Conservation (phyloP, 2,797 vertebrate species). For the Dallia pectoralis region DNA sequence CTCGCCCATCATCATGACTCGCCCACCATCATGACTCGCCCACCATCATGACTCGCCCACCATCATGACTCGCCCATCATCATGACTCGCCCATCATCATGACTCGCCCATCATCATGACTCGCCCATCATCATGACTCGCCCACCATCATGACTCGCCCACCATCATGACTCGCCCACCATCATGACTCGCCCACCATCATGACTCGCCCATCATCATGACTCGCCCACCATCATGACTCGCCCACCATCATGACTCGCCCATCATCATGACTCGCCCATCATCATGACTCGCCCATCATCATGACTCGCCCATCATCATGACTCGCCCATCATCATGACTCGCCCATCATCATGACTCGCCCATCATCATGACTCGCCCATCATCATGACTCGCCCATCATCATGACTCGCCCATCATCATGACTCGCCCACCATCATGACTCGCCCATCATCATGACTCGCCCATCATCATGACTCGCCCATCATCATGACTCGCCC, state of each 20-base stretch:
- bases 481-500: conserved; percentile 10
- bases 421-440: conserved; percentile 19
- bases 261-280: conserved; percentile 8
- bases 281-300: conserved; percentile 21
- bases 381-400: conserved; percentile 22
- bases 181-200: no score
- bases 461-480: conserved; percentile 18
- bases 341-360: conserved; percentile 27
- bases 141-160: conserved; percentile 23
- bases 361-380: conserved; percentile 7
- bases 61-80: no score
- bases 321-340: conserved; percentile 20
- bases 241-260: conserved; percentile 25
- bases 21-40: conserved; percentile 25
- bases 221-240: no score
- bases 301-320: conserved; percentile 15
- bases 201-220: conserved; percentile 19
- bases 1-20: conserved; percentile 10
- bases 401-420: conserved; percentile 14
- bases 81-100: conserved; percentile 19
- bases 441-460: conserved; percentile 28
- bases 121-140: conserved; percentile 8
- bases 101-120: conserved; percentile 28
- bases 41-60: no score
- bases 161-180: no score